Conservation (phyloP, 2,113 vertebrate species). For the Ivindomyrus marchei region DNA sequence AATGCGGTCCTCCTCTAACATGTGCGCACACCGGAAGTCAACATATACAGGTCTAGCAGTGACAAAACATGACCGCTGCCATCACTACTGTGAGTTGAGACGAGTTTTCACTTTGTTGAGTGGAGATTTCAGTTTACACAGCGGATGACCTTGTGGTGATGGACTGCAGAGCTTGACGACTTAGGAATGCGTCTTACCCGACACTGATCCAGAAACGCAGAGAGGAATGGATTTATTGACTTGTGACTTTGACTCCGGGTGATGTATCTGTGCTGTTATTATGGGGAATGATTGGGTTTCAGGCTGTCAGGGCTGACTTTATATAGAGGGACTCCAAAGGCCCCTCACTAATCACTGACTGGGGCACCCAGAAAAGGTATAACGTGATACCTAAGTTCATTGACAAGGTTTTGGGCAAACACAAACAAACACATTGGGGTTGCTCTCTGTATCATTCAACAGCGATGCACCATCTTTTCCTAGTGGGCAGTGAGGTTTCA, state of each 20-base stretch:
- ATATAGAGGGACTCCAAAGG: conserved; percentile 74
- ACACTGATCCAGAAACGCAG: conserved; percentile 71
- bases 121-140: conserved; percentile 53
- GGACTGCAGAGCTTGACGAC: conserved; percentile 71
- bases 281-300: conserved; percentile 88
- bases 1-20: background rate
- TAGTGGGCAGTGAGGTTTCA: background rate
- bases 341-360: conserved; percentile 62
- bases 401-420: background rate
- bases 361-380: background rate
- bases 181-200: conserved; percentile 66
- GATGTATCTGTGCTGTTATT: conserved; percentile 84
- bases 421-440: background rate
- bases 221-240: conserved; percentile 94
- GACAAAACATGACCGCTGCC: background rate
- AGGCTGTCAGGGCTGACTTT: conserved; percentile 82
- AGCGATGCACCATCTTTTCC: background rate
- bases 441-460: background rate
- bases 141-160: conserved; percentile 82
- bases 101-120: background rate
- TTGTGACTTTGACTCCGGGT: conserved; percentile 74
- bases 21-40: too few species aligned
- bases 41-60: background rate
- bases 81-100: background rate
- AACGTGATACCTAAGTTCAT: background rate